Evolutionary conservation across 2,113 vertebrate species (phyloP), one percentile per base, ranked within the genome.

Genomic region (Crotalus viridis): DNA sequence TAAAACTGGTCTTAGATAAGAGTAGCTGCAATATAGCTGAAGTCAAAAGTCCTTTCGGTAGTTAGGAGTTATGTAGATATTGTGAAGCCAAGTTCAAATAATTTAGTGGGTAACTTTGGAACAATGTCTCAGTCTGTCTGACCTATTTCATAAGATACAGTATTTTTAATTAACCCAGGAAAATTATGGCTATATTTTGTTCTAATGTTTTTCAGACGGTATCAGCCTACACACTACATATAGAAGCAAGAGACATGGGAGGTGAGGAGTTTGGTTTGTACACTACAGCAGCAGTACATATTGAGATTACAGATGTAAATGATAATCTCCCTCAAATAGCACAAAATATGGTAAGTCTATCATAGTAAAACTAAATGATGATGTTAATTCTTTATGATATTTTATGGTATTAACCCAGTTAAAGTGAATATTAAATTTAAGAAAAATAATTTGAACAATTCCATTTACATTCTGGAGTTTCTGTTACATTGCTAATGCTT

Each of bases 301-400:
- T 99, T 93, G 91, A 4, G 2, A 89, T 99, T 0, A 51, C 81
- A 7, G 99, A 99, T 90, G 97, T 98, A 85, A 99, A 99, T 92
- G 98, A 99, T 96, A 98, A 99, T 88, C 93, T 98, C 9, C 99
- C 98, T 0, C 97, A 89, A 87, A 99, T 98, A 95, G 95, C 19
- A 28, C 85, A 98, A 91, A 22, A 48, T 7, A 95, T 97, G 92
- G 99, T 99, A 98, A 98, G 98, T 98, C 61, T 52, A 61, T 43
- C 85, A 91, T 1, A 56, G 24, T 64, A 87, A 90, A 46, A 28
- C 85, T 4, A n/a, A 69, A 26, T 33, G 86, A 3, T 13, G 17
- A 43, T 91, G 4, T 85, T 43, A 51, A 12, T 57, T 94, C 89
- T 87, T 21, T 15, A 26, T 48, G 46, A 19, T 54, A 56, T 88